Evolutionary conservation across 2,113 vertebrate species (phyloP), one percentile per base, ranked within the genome.

Genomic region (Chloroceryle aenea): DNA sequence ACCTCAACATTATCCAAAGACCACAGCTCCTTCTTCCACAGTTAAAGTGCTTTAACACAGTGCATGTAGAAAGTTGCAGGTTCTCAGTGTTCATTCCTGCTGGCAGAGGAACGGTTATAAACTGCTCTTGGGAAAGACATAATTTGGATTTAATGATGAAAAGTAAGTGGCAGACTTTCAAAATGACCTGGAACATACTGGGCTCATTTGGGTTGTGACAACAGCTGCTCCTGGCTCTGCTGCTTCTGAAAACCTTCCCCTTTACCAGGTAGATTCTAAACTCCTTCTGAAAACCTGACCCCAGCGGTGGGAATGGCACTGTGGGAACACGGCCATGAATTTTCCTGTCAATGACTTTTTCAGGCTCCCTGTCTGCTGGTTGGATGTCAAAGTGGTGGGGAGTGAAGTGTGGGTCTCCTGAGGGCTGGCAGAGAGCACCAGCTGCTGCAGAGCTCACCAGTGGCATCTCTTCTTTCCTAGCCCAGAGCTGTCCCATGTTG

Each of bases 121-220:
- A 30, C 56, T 61, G 8, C 38, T 82, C 6, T 48, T 79, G 34
- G 34, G 66, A 90, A 56, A 56, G 85, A 67, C 30, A 30, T 1
- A 1, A 10, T 50, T 77, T 50, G 63, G 21, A 52, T 86, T 74
- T 80, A 61, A 9, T 0, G 0, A 20, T 64, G 20, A 32, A 67
- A 62, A 62, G 7, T 34, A 56, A 47, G 38, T 8, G 26, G 59
- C 43, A 47, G 52, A 21, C 36, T 72, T 72, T 43, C 6, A 71
- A 63, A 90, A 61, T 2, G 5, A 34, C 16, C 14, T 23, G 36
- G 23, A 79, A 3, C 14, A 1, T 2, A 2, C 0, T 52, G 29
- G 14, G 14, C 23, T 92, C 7, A 15, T 62, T 84, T 17, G 47
- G 47, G 13, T 20, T 74, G 34, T 71, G 61, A 42, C 4, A 30